Conservation (phyloP, 1,140 invertebrate species). For the Conopomorpha cramerella region DNA sequence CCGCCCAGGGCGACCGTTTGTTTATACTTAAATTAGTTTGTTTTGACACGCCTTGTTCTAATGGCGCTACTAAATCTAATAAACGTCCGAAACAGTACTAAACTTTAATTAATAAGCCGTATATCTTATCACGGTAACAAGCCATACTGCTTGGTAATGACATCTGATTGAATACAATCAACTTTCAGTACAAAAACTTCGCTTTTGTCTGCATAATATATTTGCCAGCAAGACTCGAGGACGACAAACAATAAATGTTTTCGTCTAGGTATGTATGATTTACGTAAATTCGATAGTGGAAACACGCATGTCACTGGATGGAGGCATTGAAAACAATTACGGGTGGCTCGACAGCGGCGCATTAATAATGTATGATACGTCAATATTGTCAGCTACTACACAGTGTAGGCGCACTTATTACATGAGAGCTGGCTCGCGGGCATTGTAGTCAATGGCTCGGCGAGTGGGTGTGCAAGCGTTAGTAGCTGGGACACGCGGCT, state of each 20-base stretch:
- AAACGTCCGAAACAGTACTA: constrained; percentile 48
- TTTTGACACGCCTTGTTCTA: constrained; percentile 56
- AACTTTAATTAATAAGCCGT: no score
- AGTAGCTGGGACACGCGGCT: constrained; percentile 27
- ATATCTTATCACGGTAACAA: no score
- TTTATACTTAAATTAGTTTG: constrained; percentile 61
- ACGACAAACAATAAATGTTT: no score
- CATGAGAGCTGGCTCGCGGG: constrained; percentile 21
- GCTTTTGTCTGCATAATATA: no score
- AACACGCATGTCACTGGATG: constrained; percentile 18
- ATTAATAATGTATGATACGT: constrained; percentile 34
- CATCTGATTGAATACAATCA: no score
- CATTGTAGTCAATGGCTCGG: constrained; percentile 50
- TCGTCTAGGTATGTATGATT: constrained; percentile 6
- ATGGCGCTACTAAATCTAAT: constrained; percentile 59
- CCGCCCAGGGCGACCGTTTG: constrained; percentile 57
- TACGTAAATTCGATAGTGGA: constrained; percentile 11
- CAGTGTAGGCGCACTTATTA: constrained; percentile 34
- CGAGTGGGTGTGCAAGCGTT: constrained; percentile 50
- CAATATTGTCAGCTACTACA: constrained; percentile 41
- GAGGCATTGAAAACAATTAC: constrained; percentile 23
- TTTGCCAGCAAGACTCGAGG: no score
- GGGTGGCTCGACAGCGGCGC: constrained; percentile 11
- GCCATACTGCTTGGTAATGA: no score
- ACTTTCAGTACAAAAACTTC: no score